Conservation (phyloP, 2,797 vertebrate genomes). For the Adelosebastes latens region DNA sequence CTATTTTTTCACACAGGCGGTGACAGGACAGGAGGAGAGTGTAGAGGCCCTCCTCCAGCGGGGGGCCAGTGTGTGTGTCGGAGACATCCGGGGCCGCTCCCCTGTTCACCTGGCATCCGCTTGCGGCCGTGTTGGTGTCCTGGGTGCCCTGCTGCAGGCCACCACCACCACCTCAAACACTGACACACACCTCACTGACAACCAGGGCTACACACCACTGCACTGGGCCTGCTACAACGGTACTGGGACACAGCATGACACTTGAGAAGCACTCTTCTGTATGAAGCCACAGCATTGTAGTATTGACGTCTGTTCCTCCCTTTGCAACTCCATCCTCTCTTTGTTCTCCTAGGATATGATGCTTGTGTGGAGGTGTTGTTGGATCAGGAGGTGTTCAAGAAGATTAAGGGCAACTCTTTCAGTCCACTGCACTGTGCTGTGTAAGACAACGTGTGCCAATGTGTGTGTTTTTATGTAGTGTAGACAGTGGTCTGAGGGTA, state of each 20-base stretch:
- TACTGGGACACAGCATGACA: constrained; percentile 57
- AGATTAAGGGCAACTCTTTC: constrained; percentile 93
- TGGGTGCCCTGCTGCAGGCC: constrained; percentile 89
- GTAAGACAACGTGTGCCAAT: constrained; percentile 82
- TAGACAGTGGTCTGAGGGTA: background rate
- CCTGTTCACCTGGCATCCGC: constrained; percentile 94
- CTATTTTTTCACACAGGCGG: constrained; percentile 81
- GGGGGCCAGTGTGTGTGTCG: constrained; percentile 86
- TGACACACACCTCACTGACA: constrained; percentile 87
- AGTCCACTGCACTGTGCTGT: constrained; percentile 97
- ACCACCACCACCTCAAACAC: constrained; percentile 77
- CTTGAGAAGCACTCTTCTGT: background rate
- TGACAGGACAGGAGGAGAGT: constrained; percentile 93
- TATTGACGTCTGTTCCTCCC: background rate
- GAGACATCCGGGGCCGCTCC: constrained; percentile 89
- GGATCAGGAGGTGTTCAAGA: constrained; percentile 91
- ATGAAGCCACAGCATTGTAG: background rate
- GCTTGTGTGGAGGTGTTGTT: constrained; percentile 94
- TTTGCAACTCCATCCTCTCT: background rate
- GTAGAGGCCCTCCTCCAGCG: constrained; percentile 93
- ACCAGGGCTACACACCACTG: constrained; percentile 94
- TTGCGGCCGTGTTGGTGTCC: constrained; percentile 89
- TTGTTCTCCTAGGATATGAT: constrained; percentile 87
- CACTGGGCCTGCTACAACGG: constrained; percentile 99
- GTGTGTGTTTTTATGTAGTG: background rate